Percentiles rank a stretch among this genome's conserved stretches.
Evolutionary conservation across 2,888 invertebrate genomes (phyloP).

Genomic region (Sinopyrophorus schimmeli): DNA sequence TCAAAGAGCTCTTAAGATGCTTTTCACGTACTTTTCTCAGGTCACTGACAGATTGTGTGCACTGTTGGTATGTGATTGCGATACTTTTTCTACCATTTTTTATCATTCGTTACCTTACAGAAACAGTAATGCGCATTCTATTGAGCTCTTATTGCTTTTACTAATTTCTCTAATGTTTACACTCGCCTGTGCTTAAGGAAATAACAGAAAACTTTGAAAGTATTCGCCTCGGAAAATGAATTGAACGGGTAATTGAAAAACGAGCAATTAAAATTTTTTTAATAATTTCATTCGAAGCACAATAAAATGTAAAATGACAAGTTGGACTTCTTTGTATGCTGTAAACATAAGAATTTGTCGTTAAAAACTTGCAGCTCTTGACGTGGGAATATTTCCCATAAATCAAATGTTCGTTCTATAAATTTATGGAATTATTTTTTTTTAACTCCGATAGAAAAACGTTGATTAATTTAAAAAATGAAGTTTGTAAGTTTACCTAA

Average conservation of each 20-base stretch:
- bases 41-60: slow-evolving; percentile 51
- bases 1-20: slow-evolving; percentile 37
- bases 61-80: slow-evolving; percentile 46
- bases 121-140: slow-evolving; percentile 41
- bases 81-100: slow-evolving; percentile 42
- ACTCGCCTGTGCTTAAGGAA: no score
- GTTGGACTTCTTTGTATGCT: slow-evolving; percentile 10
- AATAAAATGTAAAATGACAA: slow-evolving; percentile 1
- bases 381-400: slow-evolving; percentile 25
- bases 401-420: no score
- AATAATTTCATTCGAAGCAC: slow-evolving; percentile 2
- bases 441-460: no score
- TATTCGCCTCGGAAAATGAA: no score
- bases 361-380: slow-evolving; percentile 13
- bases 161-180: no score
- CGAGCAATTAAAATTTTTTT: no score
- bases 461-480: no score
- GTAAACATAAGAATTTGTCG: slow-evolving; percentile 6
- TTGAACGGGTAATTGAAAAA: no score
- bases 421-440: no score
- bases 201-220: no score
- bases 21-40: slow-evolving; percentile 46
- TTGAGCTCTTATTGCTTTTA: slow-evolving; percentile 38
- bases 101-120: slow-evolving; percentile 32
- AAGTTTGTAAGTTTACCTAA: no score